phyloP scores from a whole-genome alignment of 2,888 invertebrate species.

The Dromius quadrimaculatus region DNA sequence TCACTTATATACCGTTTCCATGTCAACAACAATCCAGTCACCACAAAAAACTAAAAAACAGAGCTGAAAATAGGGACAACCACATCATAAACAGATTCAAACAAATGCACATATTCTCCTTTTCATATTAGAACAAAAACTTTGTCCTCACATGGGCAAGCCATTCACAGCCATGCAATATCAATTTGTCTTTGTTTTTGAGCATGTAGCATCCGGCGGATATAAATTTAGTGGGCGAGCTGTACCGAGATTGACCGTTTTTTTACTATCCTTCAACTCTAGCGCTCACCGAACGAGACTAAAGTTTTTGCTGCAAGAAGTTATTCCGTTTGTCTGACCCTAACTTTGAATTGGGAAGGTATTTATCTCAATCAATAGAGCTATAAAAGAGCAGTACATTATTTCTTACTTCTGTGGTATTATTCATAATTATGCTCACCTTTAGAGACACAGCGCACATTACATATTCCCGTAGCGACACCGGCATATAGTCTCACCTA shows the following conservation, averaged over 20 bases:
- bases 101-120: constrained; percentile 32
- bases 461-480: too few species aligned
- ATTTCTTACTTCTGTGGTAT: too few species aligned
- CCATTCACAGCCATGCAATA: constrained; percentile 52
- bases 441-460: too few species aligned
- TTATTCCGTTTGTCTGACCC: constrained; percentile 32
- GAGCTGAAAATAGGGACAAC: too few species aligned
- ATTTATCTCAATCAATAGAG: too few species aligned
- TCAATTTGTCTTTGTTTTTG: constrained; percentile 55
- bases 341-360: too few species aligned
- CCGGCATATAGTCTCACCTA: too few species aligned
- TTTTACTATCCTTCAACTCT: background rate
- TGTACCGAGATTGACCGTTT: constrained; percentile 31
- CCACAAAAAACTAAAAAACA: too few species aligned
- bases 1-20: too few species aligned
- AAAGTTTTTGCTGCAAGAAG: constrained; percentile 7
- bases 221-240: constrained; percentile 53
- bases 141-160: constrained; percentile 22
- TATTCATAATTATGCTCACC: too few species aligned
- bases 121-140: constrained; percentile 30
- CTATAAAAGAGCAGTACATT: too few species aligned
- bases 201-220: constrained; percentile 51
- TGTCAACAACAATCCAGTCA: too few species aligned
- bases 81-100: constrained; percentile 21
- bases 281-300: constrained; percentile 11